A percentile compares a stretch with the other conserved stretches of the same genome.
Evolutionary conservation across 2,113 vertebrate species (phyloP).

Genomic region (Oreocharis arfaki): DNA sequence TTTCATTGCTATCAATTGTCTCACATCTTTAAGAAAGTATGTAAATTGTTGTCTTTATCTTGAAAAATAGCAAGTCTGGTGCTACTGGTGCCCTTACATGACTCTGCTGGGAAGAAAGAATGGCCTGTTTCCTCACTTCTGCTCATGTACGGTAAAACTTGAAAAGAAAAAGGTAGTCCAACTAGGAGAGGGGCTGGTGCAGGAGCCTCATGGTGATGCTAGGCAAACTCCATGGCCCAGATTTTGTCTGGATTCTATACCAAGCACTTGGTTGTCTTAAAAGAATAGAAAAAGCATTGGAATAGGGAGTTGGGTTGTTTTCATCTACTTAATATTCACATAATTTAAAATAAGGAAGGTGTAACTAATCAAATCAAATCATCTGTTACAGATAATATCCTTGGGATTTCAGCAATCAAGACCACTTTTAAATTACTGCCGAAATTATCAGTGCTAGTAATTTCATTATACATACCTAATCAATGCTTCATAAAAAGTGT

Average conservation of each 20-base stretch:
- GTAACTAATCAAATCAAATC: constrained; percentile 16
- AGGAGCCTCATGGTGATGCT: neutral
- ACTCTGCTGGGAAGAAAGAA: neutral
- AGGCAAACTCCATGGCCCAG: neutral
- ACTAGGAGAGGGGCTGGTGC: neutral
- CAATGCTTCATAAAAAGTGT: neutral
- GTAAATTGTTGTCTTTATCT: neutral
- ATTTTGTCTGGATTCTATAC: neutral
- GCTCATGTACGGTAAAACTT: neutral
- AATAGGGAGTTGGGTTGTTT: neutral
- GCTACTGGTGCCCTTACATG: neutral
- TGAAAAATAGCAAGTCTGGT: neutral
- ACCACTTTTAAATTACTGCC: neutral
- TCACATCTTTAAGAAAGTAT: neutral
- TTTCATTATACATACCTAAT: neutral
- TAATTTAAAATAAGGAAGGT: neutral
- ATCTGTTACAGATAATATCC: neutral
- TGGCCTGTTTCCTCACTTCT: neutral
- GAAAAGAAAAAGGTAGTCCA: neutral
- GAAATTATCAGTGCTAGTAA: neutral
- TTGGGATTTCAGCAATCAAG: constrained; percentile 34
- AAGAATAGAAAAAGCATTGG: neutral
- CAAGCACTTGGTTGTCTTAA: neutral
- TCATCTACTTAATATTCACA: neutral
- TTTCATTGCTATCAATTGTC: neutral